phyloP scores from a whole-genome alignment of 2,113 vertebrate species.

The Podarcis raffonei region DNA sequence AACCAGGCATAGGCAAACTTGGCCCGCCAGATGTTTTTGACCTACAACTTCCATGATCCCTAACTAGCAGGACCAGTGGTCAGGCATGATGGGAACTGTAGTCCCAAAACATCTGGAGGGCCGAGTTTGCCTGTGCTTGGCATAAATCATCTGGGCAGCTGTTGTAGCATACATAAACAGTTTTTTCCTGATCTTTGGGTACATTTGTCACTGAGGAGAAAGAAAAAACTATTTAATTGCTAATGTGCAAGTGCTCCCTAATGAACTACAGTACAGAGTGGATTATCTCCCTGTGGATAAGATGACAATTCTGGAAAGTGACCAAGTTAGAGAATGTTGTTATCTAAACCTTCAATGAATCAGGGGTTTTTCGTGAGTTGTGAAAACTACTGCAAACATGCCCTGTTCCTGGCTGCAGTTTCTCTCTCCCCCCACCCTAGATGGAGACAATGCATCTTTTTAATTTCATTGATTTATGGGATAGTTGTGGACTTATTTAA shows the following conservation, averaged over 20 bases:
- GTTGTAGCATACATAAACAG: too few species aligned
- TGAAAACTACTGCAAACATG: not conserved
- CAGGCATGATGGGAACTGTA: too few species aligned
- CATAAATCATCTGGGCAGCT: too few species aligned
- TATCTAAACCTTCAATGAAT: not conserved
- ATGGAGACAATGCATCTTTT: not conserved
- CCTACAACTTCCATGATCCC: too few species aligned
- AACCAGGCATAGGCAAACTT: too few species aligned
- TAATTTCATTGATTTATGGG: not conserved
- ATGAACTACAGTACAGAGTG: not conserved
- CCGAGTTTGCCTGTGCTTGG: too few species aligned
- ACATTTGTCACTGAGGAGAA: not conserved
- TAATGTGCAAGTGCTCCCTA: not conserved
- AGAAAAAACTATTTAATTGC: too few species aligned
- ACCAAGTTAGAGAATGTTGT: not conserved
- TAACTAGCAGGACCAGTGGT: too few species aligned
- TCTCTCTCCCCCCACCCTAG: not conserved
- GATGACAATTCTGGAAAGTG: not conserved
- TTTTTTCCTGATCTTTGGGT: not conserved
- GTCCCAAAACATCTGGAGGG: too few species aligned
- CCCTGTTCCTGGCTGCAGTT: not conserved
- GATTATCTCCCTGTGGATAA: not conserved
- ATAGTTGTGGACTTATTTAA: not conserved
- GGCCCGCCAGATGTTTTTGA: too few species aligned
- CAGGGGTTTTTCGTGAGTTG: too few species aligned